phyloP scores from a whole-genome alignment of 2,113 vertebrate genomes.

The Perca schrenkii region DNA sequence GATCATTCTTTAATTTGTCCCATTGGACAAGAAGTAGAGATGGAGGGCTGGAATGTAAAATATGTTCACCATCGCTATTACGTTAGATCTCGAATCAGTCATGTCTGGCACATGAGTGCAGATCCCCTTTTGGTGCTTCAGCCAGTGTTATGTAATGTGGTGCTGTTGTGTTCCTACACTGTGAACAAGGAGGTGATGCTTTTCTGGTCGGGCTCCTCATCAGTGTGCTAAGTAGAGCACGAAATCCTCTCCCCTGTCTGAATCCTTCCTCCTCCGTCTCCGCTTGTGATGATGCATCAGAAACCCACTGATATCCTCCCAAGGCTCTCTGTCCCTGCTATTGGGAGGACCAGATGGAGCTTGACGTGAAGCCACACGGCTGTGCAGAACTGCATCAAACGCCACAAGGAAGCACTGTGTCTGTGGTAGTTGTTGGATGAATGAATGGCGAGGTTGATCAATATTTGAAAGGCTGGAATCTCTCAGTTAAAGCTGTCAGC shows the following conservation, averaged over 20 bases:
- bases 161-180: slow-evolving; percentile 30
- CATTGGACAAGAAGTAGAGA: slow-evolving; percentile 15
- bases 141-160: slow-evolving; percentile 64
- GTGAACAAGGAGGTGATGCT: slow-evolving; percentile 45
- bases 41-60: not conserved
- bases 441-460: slow-evolving; percentile 17
- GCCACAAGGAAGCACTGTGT: slow-evolving; percentile 19
- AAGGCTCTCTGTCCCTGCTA: slow-evolving; percentile 47
- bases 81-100: slow-evolving; percentile 25
- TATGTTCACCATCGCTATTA: not conserved
- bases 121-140: slow-evolving; percentile 34
- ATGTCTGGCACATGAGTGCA: slow-evolving; percentile 26
- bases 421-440: not conserved
- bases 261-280: slow-evolving; percentile 31
- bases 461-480: slow-evolving; percentile 7
- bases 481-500: slow-evolving; percentile 3
- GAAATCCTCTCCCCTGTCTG: slow-evolving; percentile 55
- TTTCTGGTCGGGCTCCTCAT: slow-evolving; percentile 37
- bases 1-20: slow-evolving; percentile 43
- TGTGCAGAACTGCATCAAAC: slow-evolving; percentile 39
- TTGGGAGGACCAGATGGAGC: slow-evolving; percentile 68
- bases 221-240: slow-evolving; percentile 67
- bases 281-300: slow-evolving; percentile 44
- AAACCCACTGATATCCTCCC: slow-evolving; percentile 48
- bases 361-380: slow-evolving; percentile 44